These are phyloP conservation scores for Lepidotrigona ventralis DNA, from an alignment of 1,140 invertebrate species.

Conservation along the genomic window DNA sequence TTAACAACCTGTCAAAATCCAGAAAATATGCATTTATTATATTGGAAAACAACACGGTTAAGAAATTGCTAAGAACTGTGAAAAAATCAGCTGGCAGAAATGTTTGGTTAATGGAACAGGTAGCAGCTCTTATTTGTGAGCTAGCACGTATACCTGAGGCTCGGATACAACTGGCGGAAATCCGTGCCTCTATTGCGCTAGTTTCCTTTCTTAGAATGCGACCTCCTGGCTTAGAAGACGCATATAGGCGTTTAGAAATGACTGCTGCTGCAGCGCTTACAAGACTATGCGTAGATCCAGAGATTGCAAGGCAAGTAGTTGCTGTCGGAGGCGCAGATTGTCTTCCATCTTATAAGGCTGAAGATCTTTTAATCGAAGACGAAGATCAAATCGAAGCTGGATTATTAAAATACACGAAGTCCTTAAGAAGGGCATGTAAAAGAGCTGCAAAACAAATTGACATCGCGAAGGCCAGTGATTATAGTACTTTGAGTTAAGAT, in stretches of 20 bases:
- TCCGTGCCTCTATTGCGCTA: conserved; percentile 85
- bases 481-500: conserved; percentile 74
- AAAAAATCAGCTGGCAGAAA: conserved; percentile 76
- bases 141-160: conserved; percentile 86
- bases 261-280: conserved; percentile 93
- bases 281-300: conserved; percentile 86
- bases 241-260: conserved; percentile 87
- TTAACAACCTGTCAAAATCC: conserved; percentile 83
- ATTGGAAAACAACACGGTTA: conserved; percentile 81
- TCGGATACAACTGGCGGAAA: conserved; percentile 82
- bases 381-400: conserved; percentile 78
- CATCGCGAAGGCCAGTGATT: conserved; percentile 86
- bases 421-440: conserved; percentile 80
- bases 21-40: conserved; percentile 78
- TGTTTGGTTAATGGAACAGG: conserved; percentile 85
- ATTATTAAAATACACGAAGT: conserved; percentile 80
- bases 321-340: conserved; percentile 88
- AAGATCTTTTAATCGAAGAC: conserved; percentile 79
- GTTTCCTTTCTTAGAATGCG: conserved; percentile 88
- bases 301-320: conserved; percentile 87
- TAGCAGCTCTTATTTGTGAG: conserved; percentile 90
- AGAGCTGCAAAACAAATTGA: conserved; percentile 80
- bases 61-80: conserved; percentile 80
- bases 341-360: conserved; percentile 84
- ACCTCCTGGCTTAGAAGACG: conserved; percentile 83